Evolutionary conservation across 2,113 vertebrate species (phyloP), one percentile per base, ranked within the genome.

Genomic region (Podarcis raffonei): DNA sequence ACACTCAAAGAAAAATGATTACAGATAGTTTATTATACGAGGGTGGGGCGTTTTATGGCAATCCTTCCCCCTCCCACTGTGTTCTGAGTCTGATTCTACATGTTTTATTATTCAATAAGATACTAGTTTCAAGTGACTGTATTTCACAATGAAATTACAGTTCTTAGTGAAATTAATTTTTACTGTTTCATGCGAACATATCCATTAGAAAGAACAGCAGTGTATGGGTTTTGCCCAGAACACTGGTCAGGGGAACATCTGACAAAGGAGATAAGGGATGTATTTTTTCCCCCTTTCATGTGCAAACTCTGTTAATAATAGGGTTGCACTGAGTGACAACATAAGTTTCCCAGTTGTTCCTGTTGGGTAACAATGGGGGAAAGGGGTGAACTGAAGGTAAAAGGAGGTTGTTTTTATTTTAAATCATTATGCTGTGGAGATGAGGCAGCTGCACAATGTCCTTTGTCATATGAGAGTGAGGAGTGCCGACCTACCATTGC

Each of bases 91-190:
- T 68, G 25, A 22, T 32, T 69, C 16, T 81, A 57, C 66, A 37
- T 30, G 81, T 81, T 74, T 87, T 35, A 32, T 87, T n/a, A 37
- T 65, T 83, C 65, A 85, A 84, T 86, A 53, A n/a, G n/a, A 6
- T 15, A 39, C 69, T 48, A 76, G 71, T n/a, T 80, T 65, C 35
- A n/a, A 39, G 39, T n/a, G 48, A 53, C 48, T 53, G 48, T 53
- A 74, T 13, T 68, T 0, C 0, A 79, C 68, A 16, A 0, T 0
- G 57, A 35, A 15, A 32, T 3, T 30, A 62, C 75, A 71, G 59
- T 80, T 80, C 16, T 62, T 90, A 37, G 81, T 68, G 72, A 22
- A 25, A 79, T 85, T 57, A 83, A n/a, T 65, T 42, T 83, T 69
- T 25, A 2, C 72, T 66, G 27, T 66, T 42, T 62, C 35, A 78